A percentile compares a stretch with the other conserved stretches of the same genome.
phyloP scores from a whole-genome alignment of 2,113 vertebrate species.

The Catharus bicknelli region DNA sequence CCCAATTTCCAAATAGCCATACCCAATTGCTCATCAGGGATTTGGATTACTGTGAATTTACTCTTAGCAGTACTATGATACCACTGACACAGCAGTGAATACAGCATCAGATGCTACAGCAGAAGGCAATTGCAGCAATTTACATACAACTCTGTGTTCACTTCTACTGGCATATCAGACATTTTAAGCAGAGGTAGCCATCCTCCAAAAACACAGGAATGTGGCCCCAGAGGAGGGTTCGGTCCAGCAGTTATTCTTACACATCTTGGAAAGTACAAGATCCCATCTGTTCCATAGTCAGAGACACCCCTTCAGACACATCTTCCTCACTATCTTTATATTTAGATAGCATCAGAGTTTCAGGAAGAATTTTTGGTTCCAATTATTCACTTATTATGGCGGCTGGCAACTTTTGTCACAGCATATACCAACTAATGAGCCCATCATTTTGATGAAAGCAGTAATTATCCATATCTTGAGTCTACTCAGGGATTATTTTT shows the following conservation, averaged over 20 bases:
- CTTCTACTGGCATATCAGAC: not conserved
- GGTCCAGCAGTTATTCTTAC: not conserved
- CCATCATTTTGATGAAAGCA: not conserved
- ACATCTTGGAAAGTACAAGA: not conserved
- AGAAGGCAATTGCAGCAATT: not conserved
- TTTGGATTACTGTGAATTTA: not conserved
- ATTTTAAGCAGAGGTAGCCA: not conserved
- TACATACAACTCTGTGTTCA: not conserved
- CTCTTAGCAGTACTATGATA: not conserved
- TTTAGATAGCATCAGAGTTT: not conserved
- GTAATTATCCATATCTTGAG: not conserved
- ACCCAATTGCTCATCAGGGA: not conserved
- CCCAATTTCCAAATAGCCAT: not conserved
- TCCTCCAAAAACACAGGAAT: not conserved
- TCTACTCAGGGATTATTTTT: not conserved
- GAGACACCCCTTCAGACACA: not conserved
- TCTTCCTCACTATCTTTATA: not conserved
- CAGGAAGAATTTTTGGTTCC: not conserved
- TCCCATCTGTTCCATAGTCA: not conserved
- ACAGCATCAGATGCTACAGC: not conserved
- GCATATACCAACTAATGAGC: accelerated
- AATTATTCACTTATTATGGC: not conserved
- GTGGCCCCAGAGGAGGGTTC: not conserved
- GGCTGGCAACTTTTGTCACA: not conserved
- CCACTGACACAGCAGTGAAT: not conserved